A percentile compares a stretch with the other conserved stretches of the same genome.
These are phyloP conservation scores for Piprites chloris DNA, from an alignment of 2,113 vertebrate species.

Conservation along the genomic window DNA sequence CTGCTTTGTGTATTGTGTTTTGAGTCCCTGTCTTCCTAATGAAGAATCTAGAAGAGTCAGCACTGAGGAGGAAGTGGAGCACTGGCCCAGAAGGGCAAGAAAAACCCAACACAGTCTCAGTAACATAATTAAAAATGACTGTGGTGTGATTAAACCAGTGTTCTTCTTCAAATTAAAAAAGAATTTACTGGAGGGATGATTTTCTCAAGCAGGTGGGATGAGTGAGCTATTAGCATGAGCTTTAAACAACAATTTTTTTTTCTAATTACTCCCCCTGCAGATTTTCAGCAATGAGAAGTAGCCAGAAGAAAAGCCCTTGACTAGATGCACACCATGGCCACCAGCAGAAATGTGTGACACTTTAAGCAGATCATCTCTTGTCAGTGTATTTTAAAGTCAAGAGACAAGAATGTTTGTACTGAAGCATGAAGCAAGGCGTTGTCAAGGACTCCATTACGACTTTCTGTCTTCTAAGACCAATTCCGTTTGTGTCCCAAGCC, in stretches of 20 bases:
- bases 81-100: not conserved
- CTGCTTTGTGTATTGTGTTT: not conserved
- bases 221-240: not conserved
- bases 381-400: not conserved
- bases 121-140: slow-evolving; percentile 28
- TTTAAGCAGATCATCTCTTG: not conserved
- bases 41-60: not conserved
- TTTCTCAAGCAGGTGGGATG: not conserved
- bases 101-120: not conserved
- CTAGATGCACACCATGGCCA: not conserved
- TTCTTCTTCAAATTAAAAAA: slow-evolving; percentile 30
- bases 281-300: not conserved
- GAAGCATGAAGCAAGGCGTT: not conserved
- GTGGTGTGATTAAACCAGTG: not conserved
- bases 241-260: slow-evolving; percentile 29
- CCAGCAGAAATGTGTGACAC: not conserved
- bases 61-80: not conserved
- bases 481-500: not conserved
- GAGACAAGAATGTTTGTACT: not conserved
- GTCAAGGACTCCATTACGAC: not conserved
- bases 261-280: not conserved
- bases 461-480: not conserved
- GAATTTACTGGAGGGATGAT: not conserved
- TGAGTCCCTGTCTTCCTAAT: not conserved
- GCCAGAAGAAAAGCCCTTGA: not conserved